Conservation (phyloP, 2,888 invertebrate species). For the Dexiosoma caninum region DNA sequence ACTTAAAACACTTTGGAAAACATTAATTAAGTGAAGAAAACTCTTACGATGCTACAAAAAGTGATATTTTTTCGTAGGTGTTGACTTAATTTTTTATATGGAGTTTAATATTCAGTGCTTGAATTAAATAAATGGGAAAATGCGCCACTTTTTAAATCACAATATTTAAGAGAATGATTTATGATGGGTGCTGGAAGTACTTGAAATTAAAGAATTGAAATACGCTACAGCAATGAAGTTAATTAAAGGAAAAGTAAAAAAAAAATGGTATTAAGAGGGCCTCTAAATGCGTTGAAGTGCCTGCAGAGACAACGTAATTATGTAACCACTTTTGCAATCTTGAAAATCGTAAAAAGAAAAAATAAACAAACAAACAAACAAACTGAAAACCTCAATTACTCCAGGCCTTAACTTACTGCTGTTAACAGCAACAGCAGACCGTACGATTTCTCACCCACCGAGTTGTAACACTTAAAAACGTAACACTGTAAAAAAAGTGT, state of each 20-base stretch:
- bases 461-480: constrained; percentile 52
- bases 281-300: background rate
- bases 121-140: constrained; percentile 32
- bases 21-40: constrained; percentile 41
- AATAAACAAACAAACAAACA: too few relatives aligned
- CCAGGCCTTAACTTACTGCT: background rate
- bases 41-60: background rate
- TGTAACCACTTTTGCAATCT: constrained; percentile 42
- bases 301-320: background rate
- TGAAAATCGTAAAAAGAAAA: constrained; percentile 1
- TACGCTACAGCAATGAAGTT: too few relatives aligned
- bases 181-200: constrained; percentile 51
- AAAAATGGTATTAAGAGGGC: background rate
- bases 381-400: constrained; percentile 20
- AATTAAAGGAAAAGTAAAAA: constrained; percentile 29
- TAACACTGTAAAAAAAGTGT: background rate
- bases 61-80: constrained; percentile 54
- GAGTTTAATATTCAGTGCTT: constrained; percentile 36
- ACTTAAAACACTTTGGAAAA: constrained; percentile 32
- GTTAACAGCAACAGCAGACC: background rate
- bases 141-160: constrained; percentile 13
- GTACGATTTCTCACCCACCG: constrained; percentile 52
- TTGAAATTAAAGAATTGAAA: constrained; percentile 28
- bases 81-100: constrained; percentile 51
- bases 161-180: constrained; percentile 60